Evolutionary conservation across 1,140 invertebrate species (phyloP).

Genomic region (Megathymus violae): DNA sequence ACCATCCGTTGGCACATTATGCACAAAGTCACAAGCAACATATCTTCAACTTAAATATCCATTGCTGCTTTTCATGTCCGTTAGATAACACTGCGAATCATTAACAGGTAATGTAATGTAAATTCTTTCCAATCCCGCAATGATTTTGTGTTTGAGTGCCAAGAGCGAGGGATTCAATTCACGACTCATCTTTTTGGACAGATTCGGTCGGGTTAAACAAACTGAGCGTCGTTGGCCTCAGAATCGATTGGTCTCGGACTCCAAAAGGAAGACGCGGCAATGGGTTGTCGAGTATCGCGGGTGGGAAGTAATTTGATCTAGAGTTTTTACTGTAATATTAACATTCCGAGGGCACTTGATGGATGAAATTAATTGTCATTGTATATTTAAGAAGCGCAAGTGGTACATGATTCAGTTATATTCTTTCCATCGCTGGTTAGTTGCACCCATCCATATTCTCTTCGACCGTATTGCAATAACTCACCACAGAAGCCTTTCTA

Average conservation of each 20-base stretch:
- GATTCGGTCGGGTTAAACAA: conserved; percentile 75
- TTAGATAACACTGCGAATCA: background rate
- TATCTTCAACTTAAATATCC: conserved; percentile 19
- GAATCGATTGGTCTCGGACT: conserved; percentile 74
- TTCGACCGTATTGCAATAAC: too few species aligned
- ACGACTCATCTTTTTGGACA: conserved; percentile 75
- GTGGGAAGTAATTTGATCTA: conserved; percentile 43
- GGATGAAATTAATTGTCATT: conserved; percentile 4
- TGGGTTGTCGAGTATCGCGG: conserved; percentile 37
- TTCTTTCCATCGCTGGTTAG: too few species aligned
- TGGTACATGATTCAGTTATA: too few species aligned
- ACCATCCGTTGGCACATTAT: conserved; percentile 39
- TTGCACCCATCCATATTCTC: too few species aligned
- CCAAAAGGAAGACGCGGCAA: conserved; percentile 58
- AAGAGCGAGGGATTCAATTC: conserved; percentile 64
- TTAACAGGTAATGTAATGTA: conserved; percentile 40
- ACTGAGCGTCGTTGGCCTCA: conserved; percentile 61
- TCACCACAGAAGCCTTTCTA: too few species aligned
- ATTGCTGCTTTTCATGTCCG: conserved; percentile 36
- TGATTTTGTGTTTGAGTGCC: conserved; percentile 5
- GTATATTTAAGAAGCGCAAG: background rate
- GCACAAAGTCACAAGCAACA: conserved; percentile 16
- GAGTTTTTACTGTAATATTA: conserved; percentile 21
- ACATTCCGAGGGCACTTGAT: conserved; percentile 9
- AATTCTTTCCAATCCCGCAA: background rate